Conservation (phyloP, 2,113 vertebrate species). For the Delphinapterus leucas region DNA sequence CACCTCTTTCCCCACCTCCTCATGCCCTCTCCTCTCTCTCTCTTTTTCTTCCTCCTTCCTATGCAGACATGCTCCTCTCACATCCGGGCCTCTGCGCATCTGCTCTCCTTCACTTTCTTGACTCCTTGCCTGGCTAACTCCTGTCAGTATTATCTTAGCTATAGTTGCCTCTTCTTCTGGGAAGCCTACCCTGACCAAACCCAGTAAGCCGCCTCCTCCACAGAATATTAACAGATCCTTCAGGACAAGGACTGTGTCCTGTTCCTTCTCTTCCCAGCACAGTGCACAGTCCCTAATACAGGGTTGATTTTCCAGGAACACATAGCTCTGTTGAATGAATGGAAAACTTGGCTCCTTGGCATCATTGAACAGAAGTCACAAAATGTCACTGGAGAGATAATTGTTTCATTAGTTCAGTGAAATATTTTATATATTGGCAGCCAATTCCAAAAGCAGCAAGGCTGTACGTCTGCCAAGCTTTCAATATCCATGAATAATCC, state of each 20-base stretch:
- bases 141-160: neutral
- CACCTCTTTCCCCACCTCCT: neutral
- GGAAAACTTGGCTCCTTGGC: neutral
- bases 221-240: neutral
- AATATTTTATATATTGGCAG: neutral
- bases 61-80: neutral
- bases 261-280: neutral
- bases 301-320: neutral
- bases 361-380: constrained; percentile 33
- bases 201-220: neutral
- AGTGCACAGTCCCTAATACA: neutral
- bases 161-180: neutral
- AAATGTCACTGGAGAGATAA: neutral
- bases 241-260: neutral
- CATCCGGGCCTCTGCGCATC: neutral
- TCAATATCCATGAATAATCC: neutral
- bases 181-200: neutral
- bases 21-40: no score
- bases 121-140: neutral
- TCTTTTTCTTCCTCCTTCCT: neutral
- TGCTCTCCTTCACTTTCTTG: neutral
- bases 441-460: neutral
- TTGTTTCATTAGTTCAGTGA: neutral
- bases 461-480: neutral
- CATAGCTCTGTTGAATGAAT: neutral